Percentiles rank a stretch among this genome's conserved stretches.
These are phyloP conservation scores for Dendroctonus ponderosae DNA, from an alignment of 1,140 invertebrate species.

Conservation along the genomic window DNA sequence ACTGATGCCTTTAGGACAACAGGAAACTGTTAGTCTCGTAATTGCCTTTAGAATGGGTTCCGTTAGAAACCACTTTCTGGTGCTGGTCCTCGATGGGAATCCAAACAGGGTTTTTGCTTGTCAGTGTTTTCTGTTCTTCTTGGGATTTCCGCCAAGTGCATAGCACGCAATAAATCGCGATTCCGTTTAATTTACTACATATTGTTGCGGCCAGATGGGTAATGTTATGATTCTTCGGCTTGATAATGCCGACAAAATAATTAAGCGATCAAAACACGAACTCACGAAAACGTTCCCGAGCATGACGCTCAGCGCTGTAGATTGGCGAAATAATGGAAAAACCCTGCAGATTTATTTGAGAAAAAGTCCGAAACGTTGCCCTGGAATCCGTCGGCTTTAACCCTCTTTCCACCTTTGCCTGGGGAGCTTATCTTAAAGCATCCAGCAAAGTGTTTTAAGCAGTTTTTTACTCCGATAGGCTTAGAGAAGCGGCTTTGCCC, in stretches of 20 bases:
- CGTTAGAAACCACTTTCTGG: no score
- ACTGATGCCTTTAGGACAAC: no score
- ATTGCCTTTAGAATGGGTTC: no score
- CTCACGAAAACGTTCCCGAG: not conserved
- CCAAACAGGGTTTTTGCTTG: no score
- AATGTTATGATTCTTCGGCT: slow-evolving; percentile 17
- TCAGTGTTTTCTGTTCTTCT: no score
- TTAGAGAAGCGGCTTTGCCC: slow-evolving; percentile 4
- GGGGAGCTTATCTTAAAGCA: not conserved
- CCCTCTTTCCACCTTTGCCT: not conserved
- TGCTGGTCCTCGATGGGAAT: no score
- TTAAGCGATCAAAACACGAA: slow-evolving; percentile 22
- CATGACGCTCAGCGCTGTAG: not conserved
- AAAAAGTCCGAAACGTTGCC: not conserved
- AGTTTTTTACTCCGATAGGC: not conserved
- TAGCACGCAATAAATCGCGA: no score
- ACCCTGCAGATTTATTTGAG: not conserved
- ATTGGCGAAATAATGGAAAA: not conserved
- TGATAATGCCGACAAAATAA: slow-evolving; percentile 25
- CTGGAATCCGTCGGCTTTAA: not conserved
- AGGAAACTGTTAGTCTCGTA: no score
- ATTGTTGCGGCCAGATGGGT: slow-evolving; percentile 15
- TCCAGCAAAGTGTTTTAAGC: not conserved
- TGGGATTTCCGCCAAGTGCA: no score
- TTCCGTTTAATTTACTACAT: slow-evolving; percentile 7